Base-by-base conservation (phyloP, 2,888 invertebrate species). In the Cheilosia soror region DNA sequence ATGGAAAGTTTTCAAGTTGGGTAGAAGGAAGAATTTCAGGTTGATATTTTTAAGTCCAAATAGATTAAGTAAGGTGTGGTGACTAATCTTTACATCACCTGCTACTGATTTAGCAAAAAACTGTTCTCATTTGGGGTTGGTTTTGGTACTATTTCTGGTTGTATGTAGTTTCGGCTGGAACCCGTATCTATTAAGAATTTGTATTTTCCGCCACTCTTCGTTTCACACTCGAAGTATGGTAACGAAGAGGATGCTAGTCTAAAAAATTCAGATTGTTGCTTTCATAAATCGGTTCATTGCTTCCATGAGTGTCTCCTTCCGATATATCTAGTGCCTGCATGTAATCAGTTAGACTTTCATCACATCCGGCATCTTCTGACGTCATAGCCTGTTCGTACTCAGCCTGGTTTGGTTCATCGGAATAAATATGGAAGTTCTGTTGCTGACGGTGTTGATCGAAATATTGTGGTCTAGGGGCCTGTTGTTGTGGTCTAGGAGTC, bases 41-140 rank as follows among this genome's bases (percentile, higher is more conserved):
- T n/a, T n/a, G n/a, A n/a, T n/a, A n/a, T n/a, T n/a, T n/a, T n/a
- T n/a, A n/a, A n/a, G n/a, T n/a, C n/a, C n/a, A n/a, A n/a, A n/a
- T n/a, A n/a, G 31, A 31, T 31, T 31, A 5, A 31, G 31, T 31
- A 31, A 1, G 31, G 31, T 31, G 31, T 58, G 33, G 20, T 66
- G 57, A 11, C 47, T 58, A 6, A 37, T 58, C 49, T 71, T 71
- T 37, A 47, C 37, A 37, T n/a, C 49, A 5, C 49, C 60, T 4
- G 44, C 69, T 11, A 58, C 33, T n/a, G 69, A 69, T 11, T 71
- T 71, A 6, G 68, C 68, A 29, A 9, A 68, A 42, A 68, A 68
- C 9, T 11, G 7, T 57, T 71, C 15, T 11, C 27, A 7, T n/a
- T 71, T 71, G 11, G 49, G 33, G 2, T 29, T 49, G 15, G 58